These are phyloP conservation scores for Archocentrus centrarchus DNA, from an alignment of 2,113 vertebrate genomes.

Conservation along the genomic window DNA sequence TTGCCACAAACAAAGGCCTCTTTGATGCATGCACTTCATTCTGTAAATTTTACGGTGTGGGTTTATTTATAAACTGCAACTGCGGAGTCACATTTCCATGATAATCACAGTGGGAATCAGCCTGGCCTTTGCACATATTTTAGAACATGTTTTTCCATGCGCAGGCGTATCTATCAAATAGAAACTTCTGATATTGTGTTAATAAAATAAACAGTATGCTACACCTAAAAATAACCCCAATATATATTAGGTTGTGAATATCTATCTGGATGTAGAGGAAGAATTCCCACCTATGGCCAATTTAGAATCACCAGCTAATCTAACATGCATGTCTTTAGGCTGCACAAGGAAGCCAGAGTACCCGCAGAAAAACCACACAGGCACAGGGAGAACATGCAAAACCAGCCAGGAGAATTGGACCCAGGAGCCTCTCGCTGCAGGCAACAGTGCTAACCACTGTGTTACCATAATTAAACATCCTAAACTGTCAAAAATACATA, in stretches of 20 bases:
- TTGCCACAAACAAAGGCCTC: conserved; percentile 3
- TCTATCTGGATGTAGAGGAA: neutral
- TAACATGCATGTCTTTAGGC: neutral
- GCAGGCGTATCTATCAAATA: neutral
- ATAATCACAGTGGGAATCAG: neutral
- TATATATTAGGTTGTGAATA: neutral
- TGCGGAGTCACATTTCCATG: neutral
- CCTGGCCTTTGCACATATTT: neutral
- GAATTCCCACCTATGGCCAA: neutral
- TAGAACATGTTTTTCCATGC: fast-evolving
- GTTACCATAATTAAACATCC: neutral
- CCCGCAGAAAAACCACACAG: neutral
- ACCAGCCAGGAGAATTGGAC: neutral
- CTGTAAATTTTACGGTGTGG: neutral
- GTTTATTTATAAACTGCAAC: neutral
- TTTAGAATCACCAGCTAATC: neutral
- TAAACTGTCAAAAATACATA: neutral
- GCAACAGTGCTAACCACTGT: neutral
- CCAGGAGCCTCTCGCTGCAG: neutral
- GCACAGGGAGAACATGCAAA: neutral
- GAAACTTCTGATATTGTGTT: neutral
- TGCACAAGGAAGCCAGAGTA: neutral
- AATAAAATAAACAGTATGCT: neutral
- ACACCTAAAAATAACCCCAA: neutral
- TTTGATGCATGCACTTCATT: conserved; percentile 10